Evolutionary conservation across 2,797 vertebrate genomes (phyloP).

Genomic region (Takifugu rubripes): DNA sequence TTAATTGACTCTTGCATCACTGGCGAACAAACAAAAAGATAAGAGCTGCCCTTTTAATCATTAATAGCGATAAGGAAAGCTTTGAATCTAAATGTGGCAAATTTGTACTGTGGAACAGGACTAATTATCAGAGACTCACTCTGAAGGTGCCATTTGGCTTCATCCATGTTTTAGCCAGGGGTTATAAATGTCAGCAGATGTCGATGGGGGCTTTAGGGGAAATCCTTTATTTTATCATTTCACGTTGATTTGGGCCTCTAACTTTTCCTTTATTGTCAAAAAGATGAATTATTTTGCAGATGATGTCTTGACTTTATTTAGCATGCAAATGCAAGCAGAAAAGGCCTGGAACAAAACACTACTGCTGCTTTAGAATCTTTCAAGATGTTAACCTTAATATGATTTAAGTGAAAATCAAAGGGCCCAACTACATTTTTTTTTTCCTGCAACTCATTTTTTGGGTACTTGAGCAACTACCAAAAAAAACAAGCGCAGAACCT

Average conservation of each 20-base stretch:
- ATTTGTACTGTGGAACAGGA: slow-evolving; percentile 17
- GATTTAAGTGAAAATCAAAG: slow-evolving; percentile 54
- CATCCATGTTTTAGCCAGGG: slow-evolving; percentile 28
- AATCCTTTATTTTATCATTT: slow-evolving; percentile 25
- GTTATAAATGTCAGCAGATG: slow-evolving; percentile 47
- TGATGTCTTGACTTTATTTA: slow-evolving; percentile 56
- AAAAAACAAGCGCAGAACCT: slow-evolving; percentile 22
- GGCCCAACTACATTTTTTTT: slow-evolving; percentile 27
- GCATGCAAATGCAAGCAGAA: slow-evolving; percentile 29
- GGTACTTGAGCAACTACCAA: slow-evolving; percentile 27
- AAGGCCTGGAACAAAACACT: slow-evolving; percentile 16
- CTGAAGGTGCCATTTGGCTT: slow-evolving; percentile 42
- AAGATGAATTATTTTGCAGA: slow-evolving; percentile 51
- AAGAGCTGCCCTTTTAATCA: slow-evolving; percentile 24
- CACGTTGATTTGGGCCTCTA: slow-evolving; percentile 46
- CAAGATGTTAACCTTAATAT: slow-evolving; percentile 56
- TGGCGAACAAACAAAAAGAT: slow-evolving; percentile 52
- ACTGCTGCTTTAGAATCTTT: slow-evolving; percentile 51
- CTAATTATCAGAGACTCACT: slow-evolving; percentile 29
- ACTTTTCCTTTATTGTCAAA: slow-evolving; percentile 45
- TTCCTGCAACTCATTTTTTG: slow-evolving; percentile 18
- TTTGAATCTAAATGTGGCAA: slow-evolving; percentile 29
- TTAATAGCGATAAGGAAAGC: slow-evolving; percentile 14
- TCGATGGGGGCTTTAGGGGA: slow-evolving; percentile 28
- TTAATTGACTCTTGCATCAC: slow-evolving; percentile 52